These are phyloP conservation scores for Mesodorylaimus sp. DNA, from an alignment of 2,888 invertebrate genomes.

Conservation along the genomic window DNA sequence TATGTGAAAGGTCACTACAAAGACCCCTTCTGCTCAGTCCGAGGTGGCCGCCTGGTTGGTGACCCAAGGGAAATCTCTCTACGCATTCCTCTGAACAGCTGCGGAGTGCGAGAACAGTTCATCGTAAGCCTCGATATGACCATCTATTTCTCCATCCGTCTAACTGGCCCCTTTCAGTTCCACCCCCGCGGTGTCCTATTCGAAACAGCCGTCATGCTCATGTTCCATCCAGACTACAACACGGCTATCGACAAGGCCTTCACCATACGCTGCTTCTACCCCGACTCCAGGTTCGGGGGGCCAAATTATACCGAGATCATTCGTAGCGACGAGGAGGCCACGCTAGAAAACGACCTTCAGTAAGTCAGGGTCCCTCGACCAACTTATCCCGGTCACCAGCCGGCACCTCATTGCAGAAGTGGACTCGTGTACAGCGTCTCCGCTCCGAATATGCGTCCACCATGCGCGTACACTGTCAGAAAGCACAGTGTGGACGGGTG, in stretches of 20 bases:
- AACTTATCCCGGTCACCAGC: too few species aligned
- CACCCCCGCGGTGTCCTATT: slow-evolving; percentile 18
- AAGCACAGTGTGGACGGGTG: slow-evolving; percentile 5
- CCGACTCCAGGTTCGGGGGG: slow-evolving; percentile 11
- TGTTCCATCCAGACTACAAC: slow-evolving; percentile 16
- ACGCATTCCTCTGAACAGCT: not conserved
- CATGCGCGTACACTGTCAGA: slow-evolving; percentile 11
- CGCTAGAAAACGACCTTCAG: not conserved
- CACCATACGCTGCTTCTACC: slow-evolving; percentile 18
- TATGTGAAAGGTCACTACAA: slow-evolving; percentile 16
- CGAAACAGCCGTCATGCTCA: slow-evolving; percentile 15
- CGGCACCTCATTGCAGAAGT: too few species aligned
- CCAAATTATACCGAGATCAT: not conserved
- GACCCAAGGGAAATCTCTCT: not conserved
- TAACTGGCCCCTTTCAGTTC: slow-evolving; percentile 12
- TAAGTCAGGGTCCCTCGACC: too few species aligned
- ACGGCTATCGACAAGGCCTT: slow-evolving; percentile 15
- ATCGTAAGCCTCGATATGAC: not conserved
- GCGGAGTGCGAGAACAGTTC: slow-evolving; percentile 4
- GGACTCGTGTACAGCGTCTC: not conserved
- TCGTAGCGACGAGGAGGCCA: not conserved
- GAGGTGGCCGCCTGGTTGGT: slow-evolving; percentile 1
- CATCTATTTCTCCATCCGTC: not conserved
- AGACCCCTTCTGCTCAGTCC: slow-evolving; percentile 10
- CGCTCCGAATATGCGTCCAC: slow-evolving; percentile 7